A percentile compares a stretch with the other conserved stretches of the same genome.
phyloP scores from a whole-genome alignment of 2,797 vertebrate genomes.

The Helicolenus hilgendorfi region DNA sequence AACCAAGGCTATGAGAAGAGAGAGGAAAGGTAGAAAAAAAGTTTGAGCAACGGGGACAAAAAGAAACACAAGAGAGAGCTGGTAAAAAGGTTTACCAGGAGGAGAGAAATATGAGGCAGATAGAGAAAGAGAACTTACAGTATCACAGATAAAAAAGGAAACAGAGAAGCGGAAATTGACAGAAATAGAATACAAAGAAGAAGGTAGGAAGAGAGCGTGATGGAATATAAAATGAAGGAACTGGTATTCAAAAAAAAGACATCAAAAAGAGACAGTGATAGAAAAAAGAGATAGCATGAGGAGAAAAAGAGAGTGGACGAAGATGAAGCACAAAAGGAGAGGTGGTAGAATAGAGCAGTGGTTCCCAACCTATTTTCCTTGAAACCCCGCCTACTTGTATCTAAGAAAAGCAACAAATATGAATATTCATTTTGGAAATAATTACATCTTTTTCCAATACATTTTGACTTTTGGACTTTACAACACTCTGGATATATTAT shows the following conservation, averaged over 20 bases:
- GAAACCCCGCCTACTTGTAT: no score
- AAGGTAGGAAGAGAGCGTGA: neutral
- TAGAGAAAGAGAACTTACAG: constrained; percentile 11
- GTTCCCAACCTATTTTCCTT: neutral
- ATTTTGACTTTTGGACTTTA: no score
- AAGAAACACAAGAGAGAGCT: constrained; percentile 1
- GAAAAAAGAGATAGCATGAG: constrained; percentile 26
- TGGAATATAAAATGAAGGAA: constrained; percentile 37
- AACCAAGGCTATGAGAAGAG: constrained; percentile 9
- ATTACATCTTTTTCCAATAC: no score
- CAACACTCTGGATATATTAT: no score
- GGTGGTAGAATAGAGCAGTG: constrained; percentile 1
- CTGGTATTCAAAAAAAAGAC: constrained; percentile 17
- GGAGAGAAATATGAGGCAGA: constrained; percentile 15
- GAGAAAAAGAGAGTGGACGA: constrained; percentile 19
- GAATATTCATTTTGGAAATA: no score
- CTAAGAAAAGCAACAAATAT: no score
- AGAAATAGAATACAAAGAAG: constrained; percentile 52
- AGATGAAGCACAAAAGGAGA: constrained; percentile 23
- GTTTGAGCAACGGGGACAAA: neutral
- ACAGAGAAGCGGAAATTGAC: constrained; percentile 21
- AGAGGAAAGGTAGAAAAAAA: constrained; percentile 11
- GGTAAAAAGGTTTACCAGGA: constrained; percentile 2
- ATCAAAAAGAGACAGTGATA: constrained; percentile 23
- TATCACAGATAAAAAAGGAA: constrained; percentile 24